These are phyloP conservation scores for Rhynchotus rufescens DNA, from an alignment of 2,797 vertebrate species.

Conservation along the genomic window DNA sequence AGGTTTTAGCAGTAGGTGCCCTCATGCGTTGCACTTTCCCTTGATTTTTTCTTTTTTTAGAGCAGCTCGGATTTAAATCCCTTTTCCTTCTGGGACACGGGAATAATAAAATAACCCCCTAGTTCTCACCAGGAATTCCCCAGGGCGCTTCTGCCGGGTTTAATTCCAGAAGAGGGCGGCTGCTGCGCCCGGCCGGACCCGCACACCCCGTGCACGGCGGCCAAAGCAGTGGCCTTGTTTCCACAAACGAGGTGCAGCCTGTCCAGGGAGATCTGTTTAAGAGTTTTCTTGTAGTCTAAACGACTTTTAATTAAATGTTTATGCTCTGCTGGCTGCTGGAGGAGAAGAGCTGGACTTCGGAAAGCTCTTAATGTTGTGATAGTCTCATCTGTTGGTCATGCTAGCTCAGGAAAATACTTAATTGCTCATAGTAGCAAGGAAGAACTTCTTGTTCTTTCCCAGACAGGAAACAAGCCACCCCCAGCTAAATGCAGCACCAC, in stretches of 20 bases:
- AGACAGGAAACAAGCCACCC: slow-evolving; percentile 53
- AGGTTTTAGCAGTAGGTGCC: not conserved
- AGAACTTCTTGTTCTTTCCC: slow-evolving; percentile 66
- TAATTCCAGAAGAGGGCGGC: not conserved
- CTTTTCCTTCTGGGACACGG: not conserved
- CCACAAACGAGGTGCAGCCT: not conserved
- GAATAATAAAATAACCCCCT: not conserved
- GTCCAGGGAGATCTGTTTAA: not conserved
- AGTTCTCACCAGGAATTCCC: not conserved
- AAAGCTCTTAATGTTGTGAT: not conserved
- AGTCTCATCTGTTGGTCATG: slow-evolving; percentile 44
- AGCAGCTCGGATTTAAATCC: not conserved
- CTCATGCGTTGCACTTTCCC: fast-evolving
- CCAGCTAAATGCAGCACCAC: not conserved
- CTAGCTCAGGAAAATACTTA: slow-evolving; percentile 39
- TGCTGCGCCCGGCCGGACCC: fast-evolving
- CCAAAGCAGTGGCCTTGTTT: not conserved
- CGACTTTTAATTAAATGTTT: slow-evolving; percentile 39
- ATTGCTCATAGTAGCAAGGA: slow-evolving; percentile 29
- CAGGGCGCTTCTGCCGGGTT: not conserved
- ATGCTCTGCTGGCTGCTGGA: slow-evolving; percentile 8
- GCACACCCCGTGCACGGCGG: not conserved
- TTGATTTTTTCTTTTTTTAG: not conserved
- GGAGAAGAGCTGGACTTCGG: slow-evolving; percentile 12
- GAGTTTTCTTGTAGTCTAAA: not conserved